Conservation (phyloP, 2,797 vertebrate species). For the Enteromius anoplus region DNA sequence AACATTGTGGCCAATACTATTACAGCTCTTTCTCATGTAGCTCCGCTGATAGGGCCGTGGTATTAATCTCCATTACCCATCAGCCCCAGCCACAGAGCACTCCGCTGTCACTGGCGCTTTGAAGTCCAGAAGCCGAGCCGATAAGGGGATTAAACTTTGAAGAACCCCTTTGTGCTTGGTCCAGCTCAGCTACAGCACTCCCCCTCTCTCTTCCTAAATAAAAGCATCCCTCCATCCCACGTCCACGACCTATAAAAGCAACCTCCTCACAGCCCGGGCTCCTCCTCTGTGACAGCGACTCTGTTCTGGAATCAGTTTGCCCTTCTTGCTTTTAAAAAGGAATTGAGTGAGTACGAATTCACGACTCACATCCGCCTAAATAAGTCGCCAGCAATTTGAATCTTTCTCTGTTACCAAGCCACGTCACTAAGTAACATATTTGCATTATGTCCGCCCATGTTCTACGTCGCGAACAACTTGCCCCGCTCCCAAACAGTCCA, state of each 20-base stretch:
- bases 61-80: constrained; percentile 59
- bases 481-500: no score
- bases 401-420: no score
- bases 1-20: constrained; percentile 55
- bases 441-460: no score
- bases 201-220: constrained; percentile 35
- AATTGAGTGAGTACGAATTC: neutral
- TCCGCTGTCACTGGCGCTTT: constrained; percentile 40
- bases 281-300: neutral
- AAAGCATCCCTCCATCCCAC: constrained; percentile 14
- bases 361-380: no score
- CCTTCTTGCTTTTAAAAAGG: constrained; percentile 32
- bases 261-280: constrained; percentile 14
- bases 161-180: constrained; percentile 46
- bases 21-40: constrained; percentile 35
- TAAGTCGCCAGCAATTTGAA: no score
- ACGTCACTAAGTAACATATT: no score
- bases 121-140: constrained; percentile 45
- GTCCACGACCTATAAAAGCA: constrained; percentile 20
- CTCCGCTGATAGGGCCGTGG: constrained; percentile 33
- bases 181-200: constrained; percentile 38
- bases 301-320: neutral
- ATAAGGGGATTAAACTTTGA: constrained; percentile 57
- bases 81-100: constrained; percentile 42
- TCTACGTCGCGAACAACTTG: no score